Percentiles rank a stretch among this genome's conserved stretches.
Conservation (phyloP, 1,140 invertebrate species). For the Euura lappo region DNA sequence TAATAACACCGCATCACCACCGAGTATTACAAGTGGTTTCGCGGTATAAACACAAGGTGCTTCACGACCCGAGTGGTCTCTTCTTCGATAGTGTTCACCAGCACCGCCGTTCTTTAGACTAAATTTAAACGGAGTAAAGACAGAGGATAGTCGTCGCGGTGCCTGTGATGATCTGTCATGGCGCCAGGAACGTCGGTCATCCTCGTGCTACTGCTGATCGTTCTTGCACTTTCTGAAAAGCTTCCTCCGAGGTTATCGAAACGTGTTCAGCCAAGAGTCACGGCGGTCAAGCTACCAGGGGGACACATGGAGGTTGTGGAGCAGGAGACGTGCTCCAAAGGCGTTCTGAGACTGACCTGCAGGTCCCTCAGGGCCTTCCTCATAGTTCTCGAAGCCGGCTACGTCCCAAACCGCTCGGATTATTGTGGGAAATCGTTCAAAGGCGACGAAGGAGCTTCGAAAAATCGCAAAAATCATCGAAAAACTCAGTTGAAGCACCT, state of each 20-base stretch:
- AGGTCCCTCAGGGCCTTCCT: slow-evolving; percentile 52
- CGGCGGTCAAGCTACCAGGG: slow-evolving; percentile 36
- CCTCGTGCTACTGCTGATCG: slow-evolving; percentile 34
- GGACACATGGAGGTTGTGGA: slow-evolving; percentile 52
- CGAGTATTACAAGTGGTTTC: no score
- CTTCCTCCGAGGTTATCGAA: slow-evolving; percentile 14
- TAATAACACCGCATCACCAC: no score
- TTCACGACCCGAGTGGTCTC: no score
- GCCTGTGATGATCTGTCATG: slow-evolving; percentile 47
- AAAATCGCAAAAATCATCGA: not conserved
- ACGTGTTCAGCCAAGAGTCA: slow-evolving; percentile 37
- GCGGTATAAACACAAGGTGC: no score
- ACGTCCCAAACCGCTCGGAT: slow-evolving; percentile 39
- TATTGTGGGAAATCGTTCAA: slow-evolving; percentile 37
- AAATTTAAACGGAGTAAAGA: no score
- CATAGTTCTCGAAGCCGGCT: slow-evolving; percentile 50
- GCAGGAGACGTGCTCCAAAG: slow-evolving; percentile 49
- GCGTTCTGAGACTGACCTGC: slow-evolving; percentile 45
- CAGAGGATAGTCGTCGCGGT: no score
- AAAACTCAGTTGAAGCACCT: slow-evolving; percentile 11
- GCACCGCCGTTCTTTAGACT: no score
- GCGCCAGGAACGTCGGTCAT: slow-evolving; percentile 40
- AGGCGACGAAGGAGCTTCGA: not conserved
- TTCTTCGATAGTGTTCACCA: no score
- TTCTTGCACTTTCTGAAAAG: no score